These are phyloP conservation scores for Hepsetus odoe DNA, from an alignment of 2,113 vertebrate genomes.

Conservation along the genomic window DNA sequence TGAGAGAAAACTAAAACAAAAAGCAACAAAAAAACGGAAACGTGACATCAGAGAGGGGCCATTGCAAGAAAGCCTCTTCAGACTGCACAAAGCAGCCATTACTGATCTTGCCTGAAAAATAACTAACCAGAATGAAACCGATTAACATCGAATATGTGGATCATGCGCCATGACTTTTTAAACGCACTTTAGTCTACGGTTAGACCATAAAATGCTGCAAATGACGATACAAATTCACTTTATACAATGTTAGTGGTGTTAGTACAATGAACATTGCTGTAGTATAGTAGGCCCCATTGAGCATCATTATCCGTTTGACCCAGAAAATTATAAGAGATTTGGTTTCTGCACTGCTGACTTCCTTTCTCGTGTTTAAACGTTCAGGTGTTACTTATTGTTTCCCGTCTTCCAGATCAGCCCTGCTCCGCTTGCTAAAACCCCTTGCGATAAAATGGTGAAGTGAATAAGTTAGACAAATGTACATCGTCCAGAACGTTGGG, in stretches of 20 bases:
- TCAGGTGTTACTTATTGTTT: not conserved
- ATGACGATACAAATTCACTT: too few species aligned
- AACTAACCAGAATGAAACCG: too few species aligned
- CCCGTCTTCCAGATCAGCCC: not conserved
- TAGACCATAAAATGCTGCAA: too few species aligned
- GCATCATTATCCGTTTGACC: not conserved
- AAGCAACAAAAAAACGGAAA: not conserved
- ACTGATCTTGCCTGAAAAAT: not conserved
- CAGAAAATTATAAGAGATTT: not conserved
- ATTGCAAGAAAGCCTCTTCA: not conserved
- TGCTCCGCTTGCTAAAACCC: not conserved
- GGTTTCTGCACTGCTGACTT: not conserved
- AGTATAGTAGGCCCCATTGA: not conserved
- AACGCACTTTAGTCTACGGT: too few species aligned
- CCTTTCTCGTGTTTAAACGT: not conserved
- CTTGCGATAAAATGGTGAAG: not conserved
- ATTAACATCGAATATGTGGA: not conserved
- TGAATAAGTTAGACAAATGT: not conserved
- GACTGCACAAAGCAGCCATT: not conserved
- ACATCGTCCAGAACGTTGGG: not conserved
- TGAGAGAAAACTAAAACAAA: not conserved
- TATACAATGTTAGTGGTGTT: too few species aligned
- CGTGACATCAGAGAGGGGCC: constrained; percentile 18
- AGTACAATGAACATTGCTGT: too few species aligned
- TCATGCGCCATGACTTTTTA: too few species aligned